phyloP scores from a whole-genome alignment of 2,797 vertebrate species.

The Pangasius macronema region DNA sequence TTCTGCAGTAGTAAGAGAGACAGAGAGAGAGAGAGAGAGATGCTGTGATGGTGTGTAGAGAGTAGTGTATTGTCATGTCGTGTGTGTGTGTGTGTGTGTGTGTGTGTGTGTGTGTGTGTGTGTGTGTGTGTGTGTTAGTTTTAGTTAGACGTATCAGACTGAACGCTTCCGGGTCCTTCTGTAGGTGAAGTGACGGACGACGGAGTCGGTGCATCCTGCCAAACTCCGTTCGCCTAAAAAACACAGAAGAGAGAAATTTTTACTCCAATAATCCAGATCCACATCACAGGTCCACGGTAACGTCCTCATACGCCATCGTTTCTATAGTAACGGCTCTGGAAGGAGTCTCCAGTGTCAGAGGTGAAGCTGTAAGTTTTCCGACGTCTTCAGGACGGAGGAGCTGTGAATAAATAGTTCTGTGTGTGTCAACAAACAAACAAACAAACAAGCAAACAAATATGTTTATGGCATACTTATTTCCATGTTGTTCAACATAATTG shows the following conservation, averaged over 20 bases:
- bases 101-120: constrained; percentile 15
- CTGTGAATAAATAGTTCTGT: too few species aligned
- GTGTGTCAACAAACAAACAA: too few species aligned
- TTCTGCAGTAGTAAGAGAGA: neutral
- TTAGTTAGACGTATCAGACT: constrained; percentile 99
- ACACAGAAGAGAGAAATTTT: too few species aligned
- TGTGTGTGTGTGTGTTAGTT: constrained; percentile 21
- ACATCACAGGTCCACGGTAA: neutral
- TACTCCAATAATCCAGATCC: neutral
- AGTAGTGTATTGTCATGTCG: constrained; percentile 66
- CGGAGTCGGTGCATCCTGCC: constrained; percentile 98
- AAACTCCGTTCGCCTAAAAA: constrained; percentile 94
- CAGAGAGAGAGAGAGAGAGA: constrained; percentile 1
- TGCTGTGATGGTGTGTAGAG: constrained; percentile 12
- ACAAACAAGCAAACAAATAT: too few species aligned
- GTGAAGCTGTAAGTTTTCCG: neutral
- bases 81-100: constrained; percentile 8
- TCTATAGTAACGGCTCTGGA: neutral
- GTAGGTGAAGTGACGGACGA: constrained; percentile 99
- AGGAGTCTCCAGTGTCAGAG: neutral
- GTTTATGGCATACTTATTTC: too few species aligned
- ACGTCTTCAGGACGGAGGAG: too few species aligned
- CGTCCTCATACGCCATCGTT: neutral
- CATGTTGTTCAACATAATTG: too few species aligned
- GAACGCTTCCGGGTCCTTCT: constrained; percentile 99